Base-by-base conservation (phyloP, 2,113 vertebrate genomes). In the Platycercus adscitus region DNA sequence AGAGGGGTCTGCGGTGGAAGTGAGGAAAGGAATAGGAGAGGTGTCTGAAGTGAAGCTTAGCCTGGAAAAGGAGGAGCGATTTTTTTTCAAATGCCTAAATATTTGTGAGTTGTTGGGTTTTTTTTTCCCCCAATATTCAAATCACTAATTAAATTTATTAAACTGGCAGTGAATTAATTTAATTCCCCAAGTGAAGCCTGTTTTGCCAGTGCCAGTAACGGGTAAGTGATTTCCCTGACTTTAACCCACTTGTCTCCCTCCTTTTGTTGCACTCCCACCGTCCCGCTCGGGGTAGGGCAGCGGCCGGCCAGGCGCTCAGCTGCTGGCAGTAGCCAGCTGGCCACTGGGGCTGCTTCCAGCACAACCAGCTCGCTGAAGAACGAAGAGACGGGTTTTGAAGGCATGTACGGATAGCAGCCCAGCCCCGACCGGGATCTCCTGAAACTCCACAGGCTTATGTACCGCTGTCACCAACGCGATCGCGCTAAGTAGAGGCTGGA, bases 21-120 rank as follows among this genome's bases (percentile, higher is more conserved):
- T 0, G 3, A 13, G 17, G n/a, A 14, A 18, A 2, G 7, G 4
- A 6, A 2, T 0, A 2, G 4, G 7, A 18, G 6, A 4, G 0
- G 4, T 0, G 35, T 6, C 39, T 1, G 11, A 29, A n/a, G 1
- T 0, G 4, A 47, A 43, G 10, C 49, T 9, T 1, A 18, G 15
- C 7, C 23, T 4, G 4, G 19, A 10, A 17, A 23, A 50, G 6
- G 21, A 17, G 6, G 3, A 7, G 5, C 3, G 3, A 2, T 0
- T 0, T 43, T 26, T 39, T 23, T 47, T 29, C 33, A 1, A 0
- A 9, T 0, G 1, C 0, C 13, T 0, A 2, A 25, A 1, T 17
- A 58, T 35, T 58, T 15, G 56, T 35, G 56, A 58, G 20, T n/a
- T 58, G 33, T 58, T 58, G 20, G n/a, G n/a, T 20, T n/a, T 33